phyloP scores from a whole-genome alignment of 53 echinoderm and acorn worm genomes.

The Holothuria scabra region DNA sequence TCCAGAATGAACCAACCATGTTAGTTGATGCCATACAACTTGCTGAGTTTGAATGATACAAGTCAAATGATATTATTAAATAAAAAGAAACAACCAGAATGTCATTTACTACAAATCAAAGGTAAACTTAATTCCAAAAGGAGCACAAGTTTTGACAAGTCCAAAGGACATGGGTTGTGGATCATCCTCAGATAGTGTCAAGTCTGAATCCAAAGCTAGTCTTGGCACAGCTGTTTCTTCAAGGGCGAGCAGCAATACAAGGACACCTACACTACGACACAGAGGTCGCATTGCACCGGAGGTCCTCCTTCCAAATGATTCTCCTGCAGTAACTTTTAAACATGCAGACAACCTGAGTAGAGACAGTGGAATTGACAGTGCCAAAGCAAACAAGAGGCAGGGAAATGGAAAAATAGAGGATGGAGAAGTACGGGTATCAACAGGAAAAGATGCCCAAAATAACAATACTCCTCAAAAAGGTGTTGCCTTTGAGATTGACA shows the following conservation, averaged over 20 bases:
- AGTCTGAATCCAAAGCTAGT: slow-evolving; percentile 58
- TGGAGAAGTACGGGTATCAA: not conserved
- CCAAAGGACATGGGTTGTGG: slow-evolving; percentile 81
- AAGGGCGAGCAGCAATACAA: slow-evolving; percentile 57
- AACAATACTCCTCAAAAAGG: slow-evolving; percentile 16
- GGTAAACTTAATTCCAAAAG: too few species aligned
- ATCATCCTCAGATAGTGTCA: slow-evolving; percentile 61
- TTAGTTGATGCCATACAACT: too few species aligned
- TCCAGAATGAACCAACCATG: too few species aligned
- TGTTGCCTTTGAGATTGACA: slow-evolving; percentile 84
- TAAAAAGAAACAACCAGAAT: too few species aligned
- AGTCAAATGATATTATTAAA: too few species aligned
- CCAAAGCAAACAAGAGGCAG: slow-evolving; percentile 83
- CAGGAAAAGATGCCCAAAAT: not conserved
- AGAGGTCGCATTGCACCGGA: slow-evolving; percentile 31
- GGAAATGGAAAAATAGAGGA: slow-evolving; percentile 29
- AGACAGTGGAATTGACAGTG: slow-evolving; percentile 94
- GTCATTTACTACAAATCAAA: too few species aligned
- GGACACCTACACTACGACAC: slow-evolving; percentile 10
- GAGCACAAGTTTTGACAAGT: not conserved
- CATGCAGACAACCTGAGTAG: slow-evolving; percentile 67
- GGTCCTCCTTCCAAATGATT: not conserved
- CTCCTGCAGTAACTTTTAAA: not conserved
- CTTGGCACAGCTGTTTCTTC: slow-evolving; percentile 47
- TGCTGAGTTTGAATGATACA: too few species aligned